These are phyloP conservation scores for Chaetogeoica ovagalla DNA, from an alignment of 2,888 invertebrate species.

Conservation along the genomic window DNA sequence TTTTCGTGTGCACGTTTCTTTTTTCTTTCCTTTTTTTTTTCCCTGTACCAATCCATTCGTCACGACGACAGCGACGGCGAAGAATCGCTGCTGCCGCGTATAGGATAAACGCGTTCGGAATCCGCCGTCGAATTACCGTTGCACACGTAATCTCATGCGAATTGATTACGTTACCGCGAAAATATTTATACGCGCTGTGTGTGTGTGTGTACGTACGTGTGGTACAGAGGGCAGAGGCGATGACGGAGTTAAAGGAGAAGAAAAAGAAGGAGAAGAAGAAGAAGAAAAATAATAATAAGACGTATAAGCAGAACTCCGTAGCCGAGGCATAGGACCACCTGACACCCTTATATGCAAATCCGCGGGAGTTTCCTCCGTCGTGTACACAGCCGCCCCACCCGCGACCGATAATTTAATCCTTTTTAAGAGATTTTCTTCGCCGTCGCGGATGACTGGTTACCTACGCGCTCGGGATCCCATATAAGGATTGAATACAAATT, in stretches of 20 bases:
- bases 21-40: too few species aligned
- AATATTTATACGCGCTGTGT: conserved; percentile 38
- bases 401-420: conserved; percentile 50
- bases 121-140: conserved; percentile 38
- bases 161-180: conserved; percentile 39
- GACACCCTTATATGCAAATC: conserved; percentile 52
- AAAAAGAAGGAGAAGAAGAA: background rate
- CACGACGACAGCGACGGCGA: background rate
- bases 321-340: conserved; percentile 23
- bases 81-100: background rate
- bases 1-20: background rate
- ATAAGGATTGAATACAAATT: conserved; percentile 52
- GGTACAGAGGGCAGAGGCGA: background rate
- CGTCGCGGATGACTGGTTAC: conserved; percentile 37
- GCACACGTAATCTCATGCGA: conserved; percentile 41
- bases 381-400: conserved; percentile 30
- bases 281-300: too few species aligned
- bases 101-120: background rate
- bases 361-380: conserved; percentile 10
- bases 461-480: background rate
- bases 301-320: background rate
- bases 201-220: background rate
- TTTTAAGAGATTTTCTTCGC: conserved; percentile 52
- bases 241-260: background rate
- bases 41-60: conserved; percentile 2